Conservation (phyloP, 2,888 invertebrate species). For the Dysmachus trigonus region DNA sequence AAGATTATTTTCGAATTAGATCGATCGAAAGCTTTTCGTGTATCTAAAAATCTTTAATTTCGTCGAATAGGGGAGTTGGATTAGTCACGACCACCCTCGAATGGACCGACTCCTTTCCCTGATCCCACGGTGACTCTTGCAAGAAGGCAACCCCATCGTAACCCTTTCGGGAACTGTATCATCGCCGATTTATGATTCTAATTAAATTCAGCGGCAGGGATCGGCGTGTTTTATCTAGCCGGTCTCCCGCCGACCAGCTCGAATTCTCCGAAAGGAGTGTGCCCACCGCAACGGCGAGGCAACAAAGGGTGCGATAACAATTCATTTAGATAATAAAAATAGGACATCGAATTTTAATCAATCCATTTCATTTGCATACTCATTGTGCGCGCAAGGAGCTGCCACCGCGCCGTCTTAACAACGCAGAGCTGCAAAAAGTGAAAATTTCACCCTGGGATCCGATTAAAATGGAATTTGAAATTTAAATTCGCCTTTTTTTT, state of each 20-base stretch:
- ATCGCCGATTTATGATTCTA: conserved; percentile 51
- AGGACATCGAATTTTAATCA: conserved; percentile 63
- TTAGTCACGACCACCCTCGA: neutral
- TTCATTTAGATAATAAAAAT: conserved; percentile 51
- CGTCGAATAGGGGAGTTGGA: neutral
- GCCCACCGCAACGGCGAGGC: neutral
- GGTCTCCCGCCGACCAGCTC: neutral
- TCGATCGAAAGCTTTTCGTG: neutral
- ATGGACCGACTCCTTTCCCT: neutral
- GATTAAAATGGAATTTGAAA: conserved; percentile 50
- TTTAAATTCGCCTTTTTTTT: conserved; percentile 46
- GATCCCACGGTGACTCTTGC: neutral
- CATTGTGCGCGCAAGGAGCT: conserved; percentile 39
- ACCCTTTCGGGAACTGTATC: conserved; percentile 34
- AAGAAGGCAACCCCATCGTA: conserved; percentile 8
- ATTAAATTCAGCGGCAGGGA: conserved; percentile 49
- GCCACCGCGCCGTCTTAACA: neutral
- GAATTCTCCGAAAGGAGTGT: neutral
- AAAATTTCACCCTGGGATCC: conserved; percentile 41
- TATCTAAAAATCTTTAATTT: neutral
- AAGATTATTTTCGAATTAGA: no score
- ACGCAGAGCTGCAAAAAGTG: conserved; percentile 16
- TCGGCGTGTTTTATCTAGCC: conserved; percentile 48
- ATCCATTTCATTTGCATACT: conserved; percentile 58
- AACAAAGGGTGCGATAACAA: conserved; percentile 48